Conservation (phyloP, 2,888 invertebrate genomes). For the Xylota segnis region DNA sequence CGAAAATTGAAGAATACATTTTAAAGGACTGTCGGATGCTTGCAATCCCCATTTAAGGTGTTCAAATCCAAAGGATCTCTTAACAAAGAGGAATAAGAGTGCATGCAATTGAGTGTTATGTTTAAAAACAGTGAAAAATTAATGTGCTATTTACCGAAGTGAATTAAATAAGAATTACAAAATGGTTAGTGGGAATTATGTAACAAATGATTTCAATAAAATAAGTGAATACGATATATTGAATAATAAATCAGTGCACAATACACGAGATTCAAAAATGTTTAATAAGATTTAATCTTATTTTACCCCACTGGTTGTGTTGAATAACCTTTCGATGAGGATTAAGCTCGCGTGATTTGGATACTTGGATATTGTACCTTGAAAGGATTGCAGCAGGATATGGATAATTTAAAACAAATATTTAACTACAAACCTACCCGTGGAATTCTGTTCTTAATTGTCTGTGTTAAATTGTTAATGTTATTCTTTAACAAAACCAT, state of each 20-base stretch:
- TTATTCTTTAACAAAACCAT: too few species aligned
- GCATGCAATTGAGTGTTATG: neutral
- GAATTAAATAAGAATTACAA: constrained; percentile 29
- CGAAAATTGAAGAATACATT: constrained; percentile 59
- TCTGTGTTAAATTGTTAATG: too few species aligned
- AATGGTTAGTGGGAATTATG: constrained; percentile 65
- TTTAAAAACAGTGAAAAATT: neutral
- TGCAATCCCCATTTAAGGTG: neutral
- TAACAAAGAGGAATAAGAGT: constrained; percentile 1
- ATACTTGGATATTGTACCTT: neutral
- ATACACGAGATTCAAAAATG: neutral
- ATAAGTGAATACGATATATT: neutral
- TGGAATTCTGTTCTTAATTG: too few species aligned
- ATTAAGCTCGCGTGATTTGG: neutral
- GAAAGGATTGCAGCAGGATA: neutral
- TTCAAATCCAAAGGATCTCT: constrained; percentile 1
- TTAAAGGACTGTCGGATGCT: constrained; percentile 42
- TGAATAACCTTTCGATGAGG: constrained; percentile 1
- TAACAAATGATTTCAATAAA: constrained; percentile 12
- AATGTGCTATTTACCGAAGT: constrained; percentile 19
- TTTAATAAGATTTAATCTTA: neutral
- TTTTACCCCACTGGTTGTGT: neutral
- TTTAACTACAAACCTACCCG: too few species aligned
- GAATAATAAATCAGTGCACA: constrained; percentile 16
- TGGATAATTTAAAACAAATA: too few species aligned